Conservation (phyloP, 2,113 vertebrate species). For the Myotis brandtii region DNA sequence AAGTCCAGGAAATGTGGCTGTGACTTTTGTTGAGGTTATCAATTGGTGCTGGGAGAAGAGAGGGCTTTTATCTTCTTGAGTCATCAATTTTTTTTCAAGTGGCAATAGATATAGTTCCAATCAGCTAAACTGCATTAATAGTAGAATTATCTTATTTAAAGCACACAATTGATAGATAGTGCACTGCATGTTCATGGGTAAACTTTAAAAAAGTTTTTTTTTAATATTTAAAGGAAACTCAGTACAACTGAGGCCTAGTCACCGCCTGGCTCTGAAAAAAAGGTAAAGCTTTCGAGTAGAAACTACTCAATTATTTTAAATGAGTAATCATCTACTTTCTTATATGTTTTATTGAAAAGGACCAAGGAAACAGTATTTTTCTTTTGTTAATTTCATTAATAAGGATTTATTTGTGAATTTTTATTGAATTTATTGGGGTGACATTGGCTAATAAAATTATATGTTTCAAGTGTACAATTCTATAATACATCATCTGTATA, state of each 20-base stretch:
- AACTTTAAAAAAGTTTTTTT: slow-evolving; percentile 7
- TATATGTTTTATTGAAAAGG: neutral
- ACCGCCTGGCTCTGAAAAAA: neutral
- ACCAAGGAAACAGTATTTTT: neutral
- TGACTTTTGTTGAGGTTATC: slow-evolving; percentile 28
- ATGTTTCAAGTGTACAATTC: neutral
- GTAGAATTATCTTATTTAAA: neutral
- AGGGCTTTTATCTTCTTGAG: neutral
- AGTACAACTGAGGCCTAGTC: neutral
- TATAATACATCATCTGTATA: neutral
- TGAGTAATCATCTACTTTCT: neutral
- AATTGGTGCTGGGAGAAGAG: neutral
- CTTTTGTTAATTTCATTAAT: neutral
- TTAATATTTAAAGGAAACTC: neutral
- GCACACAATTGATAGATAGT: neutral
- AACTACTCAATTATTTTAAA: neutral
- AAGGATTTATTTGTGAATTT: neutral
- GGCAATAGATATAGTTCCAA: neutral
- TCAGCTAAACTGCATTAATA: neutral
- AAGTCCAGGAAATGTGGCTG: slow-evolving; percentile 19
- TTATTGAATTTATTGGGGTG: neutral
- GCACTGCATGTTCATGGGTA: neutral
- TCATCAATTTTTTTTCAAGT: neutral
- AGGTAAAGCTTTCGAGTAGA: neutral
- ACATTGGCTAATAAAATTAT: neutral